Base-by-base conservation (phyloP, 2,888 invertebrate genomes). In the Stenolophus ochropezus region DNA sequence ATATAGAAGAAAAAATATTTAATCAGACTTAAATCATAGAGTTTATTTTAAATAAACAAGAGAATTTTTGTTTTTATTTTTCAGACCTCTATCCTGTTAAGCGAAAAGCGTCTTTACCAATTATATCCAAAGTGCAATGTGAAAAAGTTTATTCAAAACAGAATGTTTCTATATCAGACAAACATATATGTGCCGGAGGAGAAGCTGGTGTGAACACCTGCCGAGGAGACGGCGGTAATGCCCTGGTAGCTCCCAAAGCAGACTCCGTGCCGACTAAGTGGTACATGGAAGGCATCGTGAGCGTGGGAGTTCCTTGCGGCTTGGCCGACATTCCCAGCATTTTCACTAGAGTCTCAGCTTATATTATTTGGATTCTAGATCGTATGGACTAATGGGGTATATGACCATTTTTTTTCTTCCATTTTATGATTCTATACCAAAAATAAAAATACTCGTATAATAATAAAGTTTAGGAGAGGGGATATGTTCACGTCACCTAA, bases 241-340 rank as follows among this genome's bases (percentile, higher is more conserved):
- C 82, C 14, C 20, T 79, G n/a, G 81, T 82, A 80, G 4, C 49
- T 6, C 14, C 56, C 6, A 18, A 11, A 18, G 1, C 27, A 4
- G 5, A n/a, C 2, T 8, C n/a, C 2, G 25, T 0, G 4, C 27
- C 25, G 4, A 87, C 89, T 0, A 89, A 90, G 0, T 77, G 20
- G 20, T 77, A 23, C 47, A 49, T 61, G n/a, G 77, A 61, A 47
- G 94, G 94, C 0, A 87, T 94, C 0, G 93, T 94, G 0, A 91
- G 91, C 0, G 91, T 89, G 77, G 92, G 92, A n/a, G n/a, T n/a
- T n/a, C n/a, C n/a, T 1, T 92, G 92, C 83, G 91, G 91, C 0
- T 84, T 89, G 0, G 88, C 89, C 0, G 89, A 89, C 0, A 88
- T 86, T 6, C 92, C 93, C 0, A 92, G 91, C 0, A 90, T 93